Evolutionary conservation across 2,113 vertebrate species (phyloP).

Genomic region (Nothoprocta pentlandii): DNA sequence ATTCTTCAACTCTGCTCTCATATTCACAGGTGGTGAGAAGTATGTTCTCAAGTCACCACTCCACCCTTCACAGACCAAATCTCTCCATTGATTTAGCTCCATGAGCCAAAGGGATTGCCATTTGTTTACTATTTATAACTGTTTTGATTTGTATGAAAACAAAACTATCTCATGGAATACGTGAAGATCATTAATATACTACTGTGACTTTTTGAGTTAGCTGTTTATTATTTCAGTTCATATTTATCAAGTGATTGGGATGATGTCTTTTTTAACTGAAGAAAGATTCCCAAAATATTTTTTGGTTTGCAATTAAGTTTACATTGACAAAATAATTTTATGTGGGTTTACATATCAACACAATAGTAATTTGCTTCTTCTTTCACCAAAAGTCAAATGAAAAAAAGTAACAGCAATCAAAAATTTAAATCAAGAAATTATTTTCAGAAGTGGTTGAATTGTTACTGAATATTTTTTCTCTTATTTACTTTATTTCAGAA

Average conservation of each 20-base stretch:
- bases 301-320: constrained; percentile 40
- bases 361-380: background rate
- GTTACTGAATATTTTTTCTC: background rate
- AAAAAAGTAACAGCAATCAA: background rate
- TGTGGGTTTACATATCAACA: background rate
- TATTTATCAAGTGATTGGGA: background rate
- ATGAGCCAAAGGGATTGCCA: background rate
- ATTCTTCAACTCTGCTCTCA: background rate
- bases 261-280: constrained; percentile 16
- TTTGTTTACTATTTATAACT: background rate
- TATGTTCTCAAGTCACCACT: background rate
- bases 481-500: background rate
- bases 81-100: background rate
- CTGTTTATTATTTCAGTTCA: background rate
- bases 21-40: background rate
- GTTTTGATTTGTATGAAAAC: background rate
- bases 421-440: background rate
- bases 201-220: background rate
- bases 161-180: background rate
- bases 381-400: background rate
- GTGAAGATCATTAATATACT: background rate
- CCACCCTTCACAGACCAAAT: background rate
- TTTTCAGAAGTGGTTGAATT: background rate
- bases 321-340: constrained; percentile 19
- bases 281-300: background rate